phyloP scores from a whole-genome alignment of 2,888 invertebrate species.

The Acleris holmiana region DNA sequence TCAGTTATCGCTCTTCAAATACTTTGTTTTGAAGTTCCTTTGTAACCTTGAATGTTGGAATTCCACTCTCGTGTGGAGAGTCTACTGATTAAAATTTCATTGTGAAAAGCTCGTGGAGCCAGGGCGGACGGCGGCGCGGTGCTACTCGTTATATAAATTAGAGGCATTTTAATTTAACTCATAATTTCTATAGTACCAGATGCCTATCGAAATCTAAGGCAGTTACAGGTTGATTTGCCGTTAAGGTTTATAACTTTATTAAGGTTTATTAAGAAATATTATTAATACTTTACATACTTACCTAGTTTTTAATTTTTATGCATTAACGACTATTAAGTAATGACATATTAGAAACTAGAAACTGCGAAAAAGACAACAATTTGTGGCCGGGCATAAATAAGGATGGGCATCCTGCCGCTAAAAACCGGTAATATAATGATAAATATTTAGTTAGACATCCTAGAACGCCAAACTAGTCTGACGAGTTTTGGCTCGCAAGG shows the following conservation, averaged over 20 bases:
- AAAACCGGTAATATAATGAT: conserved; percentile 34
- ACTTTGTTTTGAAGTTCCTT: conserved; percentile 73
- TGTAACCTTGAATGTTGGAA: conserved; percentile 75
- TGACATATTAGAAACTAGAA: no score
- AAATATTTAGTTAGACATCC: conserved; percentile 36
- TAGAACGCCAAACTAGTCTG: conserved; percentile 32
- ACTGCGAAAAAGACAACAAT: neutral
- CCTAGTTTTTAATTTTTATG: no score
- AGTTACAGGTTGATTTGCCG: no score
- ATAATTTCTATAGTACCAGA: conserved; percentile 3
- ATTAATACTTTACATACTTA: no score
- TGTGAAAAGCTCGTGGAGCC: conserved; percentile 28
- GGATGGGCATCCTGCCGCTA: conserved; percentile 21
- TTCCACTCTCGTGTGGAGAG: conserved; percentile 53
- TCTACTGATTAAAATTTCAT: conserved; percentile 36
- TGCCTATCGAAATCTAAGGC: no score
- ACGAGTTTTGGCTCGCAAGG: conserved; percentile 34
- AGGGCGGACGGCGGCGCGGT: conserved; percentile 1
- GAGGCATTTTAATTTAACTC: conserved; percentile 12
- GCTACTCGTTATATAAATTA: conserved; percentile 31
- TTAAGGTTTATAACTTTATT: no score
- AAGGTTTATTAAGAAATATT: no score
- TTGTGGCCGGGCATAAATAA: conserved; percentile 15
- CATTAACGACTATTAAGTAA: no score
- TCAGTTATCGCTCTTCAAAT: conserved; percentile 78